Conservation (phyloP, 2,113 vertebrate species). For the Scytalopus superciliaris region DNA sequence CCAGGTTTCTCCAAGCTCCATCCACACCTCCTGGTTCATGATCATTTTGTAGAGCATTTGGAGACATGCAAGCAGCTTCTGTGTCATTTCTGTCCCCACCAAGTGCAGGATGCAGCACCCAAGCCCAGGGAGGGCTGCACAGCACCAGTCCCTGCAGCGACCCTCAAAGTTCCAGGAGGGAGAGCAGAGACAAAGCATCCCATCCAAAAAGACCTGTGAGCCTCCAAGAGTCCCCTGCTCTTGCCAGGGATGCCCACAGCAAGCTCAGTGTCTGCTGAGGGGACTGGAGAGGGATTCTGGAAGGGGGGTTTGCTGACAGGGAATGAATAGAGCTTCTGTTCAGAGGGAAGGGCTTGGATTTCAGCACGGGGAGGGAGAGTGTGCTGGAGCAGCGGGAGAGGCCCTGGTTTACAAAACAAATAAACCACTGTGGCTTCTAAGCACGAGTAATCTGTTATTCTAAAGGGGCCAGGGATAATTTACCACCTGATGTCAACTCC, state of each 20-base stretch:
- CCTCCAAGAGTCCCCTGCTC: rapidly evolving
- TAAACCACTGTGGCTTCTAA: not conserved
- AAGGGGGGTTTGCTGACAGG: not conserved
- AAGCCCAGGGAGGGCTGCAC: rapidly evolving
- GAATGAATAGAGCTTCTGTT: not conserved
- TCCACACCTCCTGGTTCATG: not conserved
- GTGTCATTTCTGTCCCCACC: not conserved
- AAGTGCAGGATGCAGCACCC: rapidly evolving
- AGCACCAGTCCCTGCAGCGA: rapidly evolving
- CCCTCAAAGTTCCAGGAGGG: rapidly evolving
- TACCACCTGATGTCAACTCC: not conserved
- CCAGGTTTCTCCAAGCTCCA: not conserved
- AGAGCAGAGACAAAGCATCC: not conserved
- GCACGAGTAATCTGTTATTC: not conserved
- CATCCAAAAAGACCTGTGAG: not conserved
- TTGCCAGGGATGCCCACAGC: not conserved
- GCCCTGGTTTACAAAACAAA: slow-evolving; percentile 23
- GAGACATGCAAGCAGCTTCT: not conserved
- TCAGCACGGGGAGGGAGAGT: not conserved
- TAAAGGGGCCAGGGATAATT: not conserved
- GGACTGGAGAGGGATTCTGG: not conserved
- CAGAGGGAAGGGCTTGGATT: not conserved
- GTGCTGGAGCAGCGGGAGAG: not conserved
- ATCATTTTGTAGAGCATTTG: not conserved
- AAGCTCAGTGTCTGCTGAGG: rapidly evolving